A percentile compares a stretch with the other conserved stretches of the same genome.
These are phyloP conservation scores for Pomacea canaliculata DNA, from an alignment of 2,888 invertebrate species.

Conservation along the genomic window DNA sequence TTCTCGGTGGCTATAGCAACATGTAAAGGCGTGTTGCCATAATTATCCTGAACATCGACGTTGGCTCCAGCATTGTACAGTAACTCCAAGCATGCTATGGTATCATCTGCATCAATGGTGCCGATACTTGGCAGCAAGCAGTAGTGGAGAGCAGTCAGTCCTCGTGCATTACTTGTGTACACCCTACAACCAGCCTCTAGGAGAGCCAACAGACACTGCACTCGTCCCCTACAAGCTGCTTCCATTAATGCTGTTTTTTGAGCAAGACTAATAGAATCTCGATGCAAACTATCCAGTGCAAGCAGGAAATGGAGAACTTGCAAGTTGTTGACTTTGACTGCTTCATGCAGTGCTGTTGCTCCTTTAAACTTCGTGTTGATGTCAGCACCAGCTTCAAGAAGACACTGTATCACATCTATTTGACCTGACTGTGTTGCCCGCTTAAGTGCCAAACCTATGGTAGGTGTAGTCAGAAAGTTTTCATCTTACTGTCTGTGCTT, in stretches of 20 bases:
- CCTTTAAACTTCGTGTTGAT: constrained; percentile 26
- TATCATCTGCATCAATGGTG: constrained; percentile 9
- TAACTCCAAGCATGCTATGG: constrained; percentile 8
- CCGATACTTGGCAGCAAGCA: constrained; percentile 22
- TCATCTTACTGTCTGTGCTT: constrained; percentile 5
- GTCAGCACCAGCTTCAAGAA: constrained; percentile 14
- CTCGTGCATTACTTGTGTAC: constrained; percentile 2
- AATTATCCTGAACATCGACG: constrained; percentile 15
- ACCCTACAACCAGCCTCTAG: constrained; percentile 9
- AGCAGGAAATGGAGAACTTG: constrained; percentile 4
- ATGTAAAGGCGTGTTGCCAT: constrained; percentile 16
- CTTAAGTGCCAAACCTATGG: constrained; percentile 17
- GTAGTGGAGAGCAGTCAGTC: constrained; percentile 12
- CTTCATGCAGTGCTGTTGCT: constrained; percentile 20
- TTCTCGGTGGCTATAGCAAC: constrained; percentile 23
- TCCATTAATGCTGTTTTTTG: constrained; percentile 24
- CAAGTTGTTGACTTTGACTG: constrained; percentile 18
- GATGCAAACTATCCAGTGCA: not conserved
- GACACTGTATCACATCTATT: constrained; percentile 12
- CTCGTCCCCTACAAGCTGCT: constrained; percentile 13
- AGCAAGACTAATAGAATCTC: constrained; percentile 16
- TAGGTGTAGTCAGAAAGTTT: constrained; percentile 9
- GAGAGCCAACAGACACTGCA: constrained; percentile 8
- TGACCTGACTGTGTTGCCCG: constrained; percentile 20
- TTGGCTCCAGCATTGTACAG: constrained; percentile 5